Conservation (phyloP, 2,888 invertebrate genomes). For the Serripes groenlandicus region DNA sequence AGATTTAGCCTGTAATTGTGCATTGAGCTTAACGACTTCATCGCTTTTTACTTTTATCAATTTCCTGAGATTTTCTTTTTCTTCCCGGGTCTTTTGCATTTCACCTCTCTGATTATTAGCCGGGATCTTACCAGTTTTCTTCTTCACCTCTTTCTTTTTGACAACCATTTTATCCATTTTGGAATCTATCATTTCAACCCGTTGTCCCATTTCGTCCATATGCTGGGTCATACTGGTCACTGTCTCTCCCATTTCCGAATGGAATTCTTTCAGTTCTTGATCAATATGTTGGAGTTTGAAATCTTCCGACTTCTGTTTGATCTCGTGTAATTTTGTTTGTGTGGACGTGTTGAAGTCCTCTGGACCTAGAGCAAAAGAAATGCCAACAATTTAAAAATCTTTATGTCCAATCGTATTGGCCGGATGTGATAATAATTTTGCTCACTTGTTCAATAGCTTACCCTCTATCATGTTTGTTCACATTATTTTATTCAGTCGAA, state of each 20-base stretch:
- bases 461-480: no score
- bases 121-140: background rate
- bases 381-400: no score
- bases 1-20: slow-evolving; percentile 4
- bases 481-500: no score
- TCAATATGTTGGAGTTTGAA: background rate
- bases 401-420: no score
- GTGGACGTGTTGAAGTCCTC: slow-evolving; percentile 10
- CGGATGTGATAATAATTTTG: no score
- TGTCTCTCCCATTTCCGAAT: background rate
- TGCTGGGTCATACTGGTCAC: background rate
- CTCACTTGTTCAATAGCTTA: no score
- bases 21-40: background rate
- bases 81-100: background rate
- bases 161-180: background rate
- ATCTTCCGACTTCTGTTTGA: background rate
- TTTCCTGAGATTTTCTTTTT: background rate
- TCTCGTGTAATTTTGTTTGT: background rate
- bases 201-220: background rate
- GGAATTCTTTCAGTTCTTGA: background rate
- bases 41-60: background rate
- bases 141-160: slow-evolving; percentile 1
- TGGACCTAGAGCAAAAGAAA: no score
- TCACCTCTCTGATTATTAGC: background rate
- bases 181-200: background rate